Evolutionary conservation across 2,113 vertebrate species (phyloP), one percentile per base, ranked within the genome.

Genomic region (Lasiurus borealis): DNA sequence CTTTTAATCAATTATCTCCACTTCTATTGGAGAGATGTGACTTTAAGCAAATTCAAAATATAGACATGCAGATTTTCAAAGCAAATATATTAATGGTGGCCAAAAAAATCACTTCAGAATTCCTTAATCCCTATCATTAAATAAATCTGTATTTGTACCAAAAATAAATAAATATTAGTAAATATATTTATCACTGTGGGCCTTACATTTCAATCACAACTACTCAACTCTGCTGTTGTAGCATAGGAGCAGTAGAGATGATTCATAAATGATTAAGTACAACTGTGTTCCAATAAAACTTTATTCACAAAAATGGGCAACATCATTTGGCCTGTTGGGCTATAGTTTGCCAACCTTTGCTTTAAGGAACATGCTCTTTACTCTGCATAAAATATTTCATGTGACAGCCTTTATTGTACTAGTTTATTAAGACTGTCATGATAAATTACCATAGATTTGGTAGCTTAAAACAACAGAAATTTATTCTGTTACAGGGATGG

Each of bases 241-340:
- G 54, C 36, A 69, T 40, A 82, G 82, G 84, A 90, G n/a, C 29
- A 90, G n/a, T 12, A 85, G n/a, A 88, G 14, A 59, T 34, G 8
- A 73, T 69, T 77, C 31, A 76, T 48, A 96, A 85, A 59, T 75
- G 40, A 91, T 73, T 72, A 9, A 68, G 25, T 83, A 21, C 36
- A 71, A 6, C 19, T 90, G 0, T 81, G 59, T 89, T 73, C 40
- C 34, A 87, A 77, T 85, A 96, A 91, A 93, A 91, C 59, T 94
- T 96, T 87, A 96, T 91, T 94, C 85, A 73, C 10, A 91, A 76
- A 82, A 96, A 50, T 0, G 91, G n/a, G 34, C 52, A 90, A 29
- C 50, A 62, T n/a, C 66, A 84, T 90, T 59, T 90, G 62, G 66
- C 34, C 34, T 14, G 4, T 6, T 5, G 10, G 27, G 27, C 69